Evolutionary conservation across 2,113 vertebrate species (phyloP).

Genomic region (Sebastes fasciatus): DNA sequence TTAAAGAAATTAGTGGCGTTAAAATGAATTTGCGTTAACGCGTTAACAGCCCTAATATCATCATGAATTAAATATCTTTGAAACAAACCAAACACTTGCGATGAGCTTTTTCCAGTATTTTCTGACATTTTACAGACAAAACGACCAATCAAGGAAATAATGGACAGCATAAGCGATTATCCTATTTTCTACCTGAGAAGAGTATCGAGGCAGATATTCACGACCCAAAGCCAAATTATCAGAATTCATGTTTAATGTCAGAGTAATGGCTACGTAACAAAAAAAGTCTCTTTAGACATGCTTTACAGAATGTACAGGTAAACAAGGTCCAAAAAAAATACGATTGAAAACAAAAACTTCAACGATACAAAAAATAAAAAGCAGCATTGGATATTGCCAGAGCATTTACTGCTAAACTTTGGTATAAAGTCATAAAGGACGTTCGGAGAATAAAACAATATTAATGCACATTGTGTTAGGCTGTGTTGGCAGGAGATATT

Average conservation of each 20-base stretch:
- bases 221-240: slow-evolving; percentile 26
- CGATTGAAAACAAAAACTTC: slow-evolving; percentile 48
- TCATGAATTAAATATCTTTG: neutral
- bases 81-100: neutral
- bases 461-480: slow-evolving; percentile 45
- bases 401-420: slow-evolving; percentile 82
- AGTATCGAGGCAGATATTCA: neutral
- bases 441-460: slow-evolving; percentile 48
- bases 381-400: slow-evolving; percentile 77
- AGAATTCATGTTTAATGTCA: slow-evolving; percentile 81
- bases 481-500: slow-evolving; percentile 25
- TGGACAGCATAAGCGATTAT: neutral
- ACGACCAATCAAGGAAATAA: neutral
- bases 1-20: no score
- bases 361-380: slow-evolving; percentile 59
- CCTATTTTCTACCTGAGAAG: neutral
- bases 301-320: slow-evolving; percentile 86
- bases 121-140: no score
- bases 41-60: no score
- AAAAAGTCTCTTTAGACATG: slow-evolving; percentile 80
- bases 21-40: no score
- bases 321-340: slow-evolving; percentile 67
- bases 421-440: slow-evolving; percentile 73
- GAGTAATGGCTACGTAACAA: slow-evolving; percentile 80
- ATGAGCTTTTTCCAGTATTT: neutral